Evolutionary conservation across 2,113 vertebrate species (phyloP).

Genomic region (Bettongia penicillata): DNA sequence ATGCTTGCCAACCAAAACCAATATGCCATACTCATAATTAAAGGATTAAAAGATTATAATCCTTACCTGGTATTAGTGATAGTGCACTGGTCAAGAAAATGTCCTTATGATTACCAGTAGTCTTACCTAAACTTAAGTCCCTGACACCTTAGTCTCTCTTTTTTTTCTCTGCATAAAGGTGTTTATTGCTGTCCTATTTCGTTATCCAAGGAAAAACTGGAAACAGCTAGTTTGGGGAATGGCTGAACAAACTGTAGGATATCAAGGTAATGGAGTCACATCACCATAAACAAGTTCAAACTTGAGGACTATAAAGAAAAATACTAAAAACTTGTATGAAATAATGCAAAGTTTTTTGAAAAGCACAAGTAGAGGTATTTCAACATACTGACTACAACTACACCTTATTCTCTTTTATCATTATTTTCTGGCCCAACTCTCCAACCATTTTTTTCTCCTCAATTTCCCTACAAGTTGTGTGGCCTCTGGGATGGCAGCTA

Average conservation of each 20-base stretch:
- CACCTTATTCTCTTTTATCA: neutral
- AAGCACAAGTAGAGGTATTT: neutral
- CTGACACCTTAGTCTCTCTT: slow-evolving; percentile 24
- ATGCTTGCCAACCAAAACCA: slow-evolving; percentile 24
- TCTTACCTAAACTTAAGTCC: slow-evolving; percentile 17
- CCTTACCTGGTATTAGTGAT: slow-evolving; percentile 19
- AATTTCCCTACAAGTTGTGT: neutral
- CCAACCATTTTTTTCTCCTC: neutral
- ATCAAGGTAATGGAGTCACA: neutral
- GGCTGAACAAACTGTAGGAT: neutral
- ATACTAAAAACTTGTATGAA: neutral
- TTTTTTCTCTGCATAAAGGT: neutral
- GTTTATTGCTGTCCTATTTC: neutral
- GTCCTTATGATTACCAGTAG: slow-evolving; percentile 12
- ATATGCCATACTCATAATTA: slow-evolving; percentile 20
- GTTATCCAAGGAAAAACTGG: neutral
- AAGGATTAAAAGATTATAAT: slow-evolving; percentile 15
- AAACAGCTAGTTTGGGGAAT: neutral
- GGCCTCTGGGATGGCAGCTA: neutral
- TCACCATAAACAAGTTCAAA: neutral
- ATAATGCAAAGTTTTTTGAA: neutral
- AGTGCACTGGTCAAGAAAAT: slow-evolving; percentile 34
- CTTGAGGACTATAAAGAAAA: neutral
- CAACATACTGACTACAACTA: neutral
- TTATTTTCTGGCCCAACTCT: neutral